Evolutionary conservation across 53 echinoderm and acorn worm species (phyloP), one percentile per base, ranked within the genome.

Genomic region (Echinarachnius parma): DNA sequence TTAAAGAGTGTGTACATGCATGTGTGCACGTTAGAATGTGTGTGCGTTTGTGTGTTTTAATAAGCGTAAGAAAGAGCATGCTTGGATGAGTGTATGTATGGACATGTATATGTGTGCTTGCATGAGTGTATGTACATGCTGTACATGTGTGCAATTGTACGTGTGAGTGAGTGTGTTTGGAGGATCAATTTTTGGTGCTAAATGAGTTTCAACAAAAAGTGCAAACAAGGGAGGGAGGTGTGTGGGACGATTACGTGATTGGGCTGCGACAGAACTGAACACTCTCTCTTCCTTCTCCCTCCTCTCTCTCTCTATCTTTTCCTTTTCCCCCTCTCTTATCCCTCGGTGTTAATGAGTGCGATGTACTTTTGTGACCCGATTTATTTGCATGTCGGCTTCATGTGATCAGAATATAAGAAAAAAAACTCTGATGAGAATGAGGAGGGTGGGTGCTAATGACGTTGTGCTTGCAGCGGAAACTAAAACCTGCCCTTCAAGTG

Each of bases 321-420:
- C n/a, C 42, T 18, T 63, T 37, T 50, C 31, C 31, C 53, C 42
- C 42, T 39, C 42, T 39, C 42, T 13, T 39, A 7, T 39, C 42
- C n/a, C n/a, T n/a, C n/a, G n/a, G n/a, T n/a, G 46, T 34, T 68
- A 68, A 68, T 68, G 68, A 68, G 68, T 68, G 68, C 68, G 52
- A 68, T 68, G 68, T 68, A 68, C 68, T 68, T 68, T 68, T n/a
- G 33, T 52, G 68, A 68, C 68, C 68, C 48, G 48, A 53, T 68
- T 68, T 68, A 68, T 52, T 68, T 22, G 68, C 34, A 68, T 68
- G 68, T 50, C 34, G 68, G 68, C 68, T 68, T 68, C 32, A 68
- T 23, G 68, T 9, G 68, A 52, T 46, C 16, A 26, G 30, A 39
- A 39, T 9, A 39, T 39, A 39, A n/a, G n/a, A n/a, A n/a, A n/a